Evolutionary conservation across 2,888 invertebrate species (phyloP), one percentile per base, ranked within the genome.

Genomic region (Drosophila kokeensis): DNA sequence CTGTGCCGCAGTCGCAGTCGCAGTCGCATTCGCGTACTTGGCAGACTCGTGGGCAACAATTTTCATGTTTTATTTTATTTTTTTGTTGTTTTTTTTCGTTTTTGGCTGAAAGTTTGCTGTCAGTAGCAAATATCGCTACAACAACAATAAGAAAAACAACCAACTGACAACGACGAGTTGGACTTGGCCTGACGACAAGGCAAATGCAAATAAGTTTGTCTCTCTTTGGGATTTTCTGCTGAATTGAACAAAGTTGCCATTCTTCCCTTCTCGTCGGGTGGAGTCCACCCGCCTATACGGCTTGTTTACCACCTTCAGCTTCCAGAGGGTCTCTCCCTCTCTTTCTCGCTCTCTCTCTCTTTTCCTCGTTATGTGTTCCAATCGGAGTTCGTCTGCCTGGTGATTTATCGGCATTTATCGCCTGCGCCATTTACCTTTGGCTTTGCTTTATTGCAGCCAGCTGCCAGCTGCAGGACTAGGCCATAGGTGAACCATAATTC

Each of bases 41-140:
- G 80, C 90, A 88, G 88, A 90, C 90, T 88, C 89, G 90, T 90
- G 90, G 88, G 88, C 88, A 90, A 88, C 90, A 88, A 89, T 88
- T 90, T 88, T 89, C 89, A 84, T 88, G 90, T 90, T 83, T 65
- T 70, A 64, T 70, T 24, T 54, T 54, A 34, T 36, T 18, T 8
- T 57, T 61, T 27, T 38, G 8, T 38, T 13, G 13, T 24, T 15
- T 40, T n/a, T n/a, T 50, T 53, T 38, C 49, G 29, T 61, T 50
- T 53, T 45, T 54, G 40, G 65, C 63, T 61, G 32, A 52, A 63
- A 65, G 67, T 72, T 67, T 71, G 42, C 82, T 82, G 87, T 82
- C 85, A 73, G 87, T 84, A 84, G 84, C 89, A 74, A 75, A 65
- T 62, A 62, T 65, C 52, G 57, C 62, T 50, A 40, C 62, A 68